phyloP scores from a whole-genome alignment of 2,113 vertebrate genomes.

The Osmerus eperlanus region DNA sequence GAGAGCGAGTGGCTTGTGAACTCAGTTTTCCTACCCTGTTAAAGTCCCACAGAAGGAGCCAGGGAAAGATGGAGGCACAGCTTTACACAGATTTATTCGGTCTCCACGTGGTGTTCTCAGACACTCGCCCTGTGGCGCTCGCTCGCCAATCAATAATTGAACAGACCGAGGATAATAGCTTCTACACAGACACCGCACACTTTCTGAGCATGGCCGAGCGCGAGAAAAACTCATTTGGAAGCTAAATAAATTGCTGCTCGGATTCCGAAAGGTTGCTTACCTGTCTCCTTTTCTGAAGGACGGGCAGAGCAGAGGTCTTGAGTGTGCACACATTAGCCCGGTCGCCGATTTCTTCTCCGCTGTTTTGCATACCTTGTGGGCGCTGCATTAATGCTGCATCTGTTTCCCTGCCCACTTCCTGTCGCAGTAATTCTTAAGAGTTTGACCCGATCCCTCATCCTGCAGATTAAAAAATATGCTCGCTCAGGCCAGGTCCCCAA shows the following conservation, averaged over 20 bases:
- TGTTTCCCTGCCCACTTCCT: conserved; percentile 27
- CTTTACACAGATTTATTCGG: conserved; percentile 62
- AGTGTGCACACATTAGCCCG: background rate
- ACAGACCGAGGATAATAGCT: conserved; percentile 64
- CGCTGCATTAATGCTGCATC: conserved; percentile 10
- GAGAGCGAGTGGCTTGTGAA: conserved; percentile 29
- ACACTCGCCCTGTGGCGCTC: conserved; percentile 55
- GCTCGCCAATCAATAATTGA: conserved; percentile 65
- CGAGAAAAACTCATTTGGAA: conserved; percentile 57
- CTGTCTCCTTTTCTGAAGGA: conserved; percentile 36
- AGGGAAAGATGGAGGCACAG: conserved; percentile 41
- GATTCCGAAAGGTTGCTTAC: conserved; percentile 37
- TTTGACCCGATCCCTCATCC: conserved; percentile 3
- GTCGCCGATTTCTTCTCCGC: background rate
- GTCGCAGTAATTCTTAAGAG: conserved; percentile 20
- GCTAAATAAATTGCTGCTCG: conserved; percentile 54
- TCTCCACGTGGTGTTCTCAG: conserved; percentile 38
- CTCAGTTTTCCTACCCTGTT: background rate
- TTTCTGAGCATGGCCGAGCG: conserved; percentile 32
- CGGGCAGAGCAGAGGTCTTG: conserved; percentile 19
- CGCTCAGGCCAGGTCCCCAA: background rate
- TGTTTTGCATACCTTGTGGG: conserved; percentile 7
- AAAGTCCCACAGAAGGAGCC: background rate
- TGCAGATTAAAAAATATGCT: conserved; percentile 24
- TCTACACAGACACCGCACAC: conserved; percentile 44